Percentiles rank a stretch among this genome's conserved stretches.
phyloP scores from a whole-genome alignment of 2,888 invertebrate species.

The Thelaira solivaga region DNA sequence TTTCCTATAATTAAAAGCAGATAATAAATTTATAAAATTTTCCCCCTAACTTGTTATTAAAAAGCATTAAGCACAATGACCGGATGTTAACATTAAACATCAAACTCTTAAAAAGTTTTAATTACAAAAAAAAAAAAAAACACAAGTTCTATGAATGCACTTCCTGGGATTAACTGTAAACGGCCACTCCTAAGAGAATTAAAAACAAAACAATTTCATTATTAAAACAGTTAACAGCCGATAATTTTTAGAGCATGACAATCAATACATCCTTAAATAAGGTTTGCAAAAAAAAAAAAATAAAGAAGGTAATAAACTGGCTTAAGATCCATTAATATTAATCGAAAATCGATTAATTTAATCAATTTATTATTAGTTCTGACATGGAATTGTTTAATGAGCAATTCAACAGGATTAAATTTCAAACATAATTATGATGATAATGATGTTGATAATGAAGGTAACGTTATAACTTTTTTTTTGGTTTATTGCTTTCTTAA shows the following conservation, averaged over 20 bases:
- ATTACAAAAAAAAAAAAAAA: slow-evolving; percentile 10
- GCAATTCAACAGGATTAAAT: slow-evolving; percentile 55
- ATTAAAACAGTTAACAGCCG: slow-evolving; percentile 28
- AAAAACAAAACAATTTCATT: not conserved
- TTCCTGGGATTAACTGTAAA: slow-evolving; percentile 55
- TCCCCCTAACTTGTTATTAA: not conserved
- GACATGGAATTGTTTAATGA: slow-evolving; percentile 27
- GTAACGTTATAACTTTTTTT: slow-evolving; percentile 8
- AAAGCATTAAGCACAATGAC: not conserved
- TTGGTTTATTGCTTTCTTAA: slow-evolving; percentile 4
- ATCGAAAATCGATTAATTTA: slow-evolving; percentile 59
- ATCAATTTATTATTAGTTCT: slow-evolving; percentile 28
- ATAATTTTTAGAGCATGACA: slow-evolving; percentile 59
- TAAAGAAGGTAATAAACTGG: too few relatives aligned
- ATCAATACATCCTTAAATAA: slow-evolving; percentile 30
- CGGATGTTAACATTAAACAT: slow-evolving; percentile 23
- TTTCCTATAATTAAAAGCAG: too few relatives aligned
- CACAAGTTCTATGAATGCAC: not conserved
- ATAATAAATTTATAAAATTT: not conserved
- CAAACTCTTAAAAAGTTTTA: slow-evolving; percentile 5
- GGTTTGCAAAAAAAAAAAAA: not conserved
- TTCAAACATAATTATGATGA: slow-evolving; percentile 34
- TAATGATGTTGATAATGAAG: too few relatives aligned
- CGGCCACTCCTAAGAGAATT: not conserved
- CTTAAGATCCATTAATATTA: slow-evolving; percentile 23